Conservation (phyloP, 2,888 invertebrate species). For the Blera fallax region DNA sequence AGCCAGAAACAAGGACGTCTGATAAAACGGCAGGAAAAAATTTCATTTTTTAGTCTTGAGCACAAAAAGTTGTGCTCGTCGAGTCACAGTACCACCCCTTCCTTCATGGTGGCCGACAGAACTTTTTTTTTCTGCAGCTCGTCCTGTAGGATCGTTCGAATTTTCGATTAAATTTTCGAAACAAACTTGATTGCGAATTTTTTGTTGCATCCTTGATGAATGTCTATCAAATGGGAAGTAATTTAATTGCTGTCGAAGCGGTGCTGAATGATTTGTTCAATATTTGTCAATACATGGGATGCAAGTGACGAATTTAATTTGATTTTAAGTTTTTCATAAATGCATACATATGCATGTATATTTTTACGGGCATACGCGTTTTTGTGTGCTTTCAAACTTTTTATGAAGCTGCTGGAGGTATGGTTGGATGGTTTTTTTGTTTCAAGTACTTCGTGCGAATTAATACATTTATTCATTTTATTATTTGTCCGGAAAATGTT, state of each 20-base stretch:
- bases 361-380: not conserved
- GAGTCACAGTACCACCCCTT: not conserved
- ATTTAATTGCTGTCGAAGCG: constrained; percentile 58
- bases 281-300: constrained; percentile 31
- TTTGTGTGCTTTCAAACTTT: not conserved
- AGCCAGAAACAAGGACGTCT: not conserved
- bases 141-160: not conserved
- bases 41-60: not conserved
- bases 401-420: not conserved
- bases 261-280: constrained; percentile 33
- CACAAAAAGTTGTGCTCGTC: not conserved
- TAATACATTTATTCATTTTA: not conserved
- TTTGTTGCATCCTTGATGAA: constrained; percentile 19
- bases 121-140: not conserved
- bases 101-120: not conserved
- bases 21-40: not conserved
- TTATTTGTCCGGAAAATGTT: constrained; percentile 3
- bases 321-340: constrained; percentile 29
- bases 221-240: constrained; percentile 36
- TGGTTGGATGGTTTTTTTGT: not conserved
- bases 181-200: constrained; percentile 41
- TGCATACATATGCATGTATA: not conserved
- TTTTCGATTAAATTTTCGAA: constrained; percentile 61
- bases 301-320: constrained; percentile 41
- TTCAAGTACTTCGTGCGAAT: not conserved